Evolutionary conservation across 2,797 vertebrate genomes (phyloP), one percentile per base, ranked within the genome.

Genomic region (Dryobates pubescens): DNA sequence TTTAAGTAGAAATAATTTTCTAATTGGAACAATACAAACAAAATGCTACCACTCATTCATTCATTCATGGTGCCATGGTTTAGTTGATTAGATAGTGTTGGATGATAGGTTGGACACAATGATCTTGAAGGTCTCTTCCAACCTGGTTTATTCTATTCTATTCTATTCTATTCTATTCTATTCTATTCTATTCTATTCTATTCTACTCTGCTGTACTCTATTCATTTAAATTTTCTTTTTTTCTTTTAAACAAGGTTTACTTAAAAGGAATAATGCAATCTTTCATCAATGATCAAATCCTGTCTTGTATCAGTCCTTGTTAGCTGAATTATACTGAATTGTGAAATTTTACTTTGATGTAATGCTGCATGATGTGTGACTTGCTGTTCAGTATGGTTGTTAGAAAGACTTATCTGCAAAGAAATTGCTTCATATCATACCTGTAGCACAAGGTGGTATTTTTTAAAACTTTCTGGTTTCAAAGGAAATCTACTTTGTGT

Each of bases 401-500:
- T 83, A 70, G 62, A 80, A 59, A 57, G 86, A 34, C 26, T 73
- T 49, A 32, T 74, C 70, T 86, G 59, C 41, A 88, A 87, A 94
- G 57, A 38, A 81, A 34, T 67, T 78, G 23, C 56, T 83, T 90
- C 32, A 16, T 23, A 70, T 30, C 53, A 23, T 30, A 78, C 13
- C 58, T 86, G 76, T 38, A 83, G 24, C 49, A 87, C 23, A 87
- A 89, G 32, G 76, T 29, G 19, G 3, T 75, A 27, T 63, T 67
- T 79, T 90, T 77, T 30, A 56, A 7, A 71, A 36, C 17, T 84
- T 86, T 49, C 15, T 1, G 0, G 73, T 94, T 96, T 86, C 73
- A 79, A 83, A 89, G 51, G 53, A 88, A 92, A 88, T 83, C 15
- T n/a, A 47, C 61, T 83, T 86, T 80, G 8, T 86, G 92, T 91